Conservation (phyloP, 2,888 invertebrate genomes). For the Trichogramma dendrolimi region DNA sequence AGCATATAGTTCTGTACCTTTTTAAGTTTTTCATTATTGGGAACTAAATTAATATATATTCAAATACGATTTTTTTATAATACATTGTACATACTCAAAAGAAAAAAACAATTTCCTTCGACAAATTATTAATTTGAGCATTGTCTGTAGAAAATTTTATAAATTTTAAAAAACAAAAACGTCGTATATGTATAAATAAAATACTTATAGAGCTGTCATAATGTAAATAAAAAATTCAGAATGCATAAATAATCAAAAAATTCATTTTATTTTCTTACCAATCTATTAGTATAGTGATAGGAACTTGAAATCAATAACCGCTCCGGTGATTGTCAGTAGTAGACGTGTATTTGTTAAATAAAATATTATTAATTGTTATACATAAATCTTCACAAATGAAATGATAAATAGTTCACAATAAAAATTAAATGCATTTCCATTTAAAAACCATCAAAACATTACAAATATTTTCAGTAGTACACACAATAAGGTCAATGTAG, state of each 20-base stretch:
- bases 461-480: too few species aligned
- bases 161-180: slow-evolving; percentile 28
- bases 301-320: slow-evolving; percentile 2
- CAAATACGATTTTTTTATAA: neutral
- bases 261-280: slow-evolving; percentile 11
- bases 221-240: slow-evolving; percentile 32
- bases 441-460: too few species aligned
- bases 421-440: too few species aligned
- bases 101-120: neutral
- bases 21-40: too few species aligned
- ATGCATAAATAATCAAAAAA: slow-evolving; percentile 9
- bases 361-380: slow-evolving; percentile 31
- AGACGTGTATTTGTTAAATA: slow-evolving; percentile 33
- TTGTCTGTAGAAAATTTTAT: slow-evolving; percentile 30
- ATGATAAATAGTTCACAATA: slow-evolving; percentile 4
- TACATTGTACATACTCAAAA: slow-evolving; percentile 3
- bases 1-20: too few species aligned
- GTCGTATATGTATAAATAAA: slow-evolving; percentile 25
- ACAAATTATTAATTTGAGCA: slow-evolving; percentile 15
- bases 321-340: slow-evolving; percentile 16
- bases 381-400: slow-evolving; percentile 19
- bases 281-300: neutral
- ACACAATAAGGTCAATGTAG: too few species aligned
- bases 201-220: slow-evolving; percentile 26
- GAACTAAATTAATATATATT: too few species aligned